These are phyloP conservation scores for Hoplias malabaricus DNA, from an alignment of 2,113 vertebrate genomes.

Conservation along the genomic window DNA sequence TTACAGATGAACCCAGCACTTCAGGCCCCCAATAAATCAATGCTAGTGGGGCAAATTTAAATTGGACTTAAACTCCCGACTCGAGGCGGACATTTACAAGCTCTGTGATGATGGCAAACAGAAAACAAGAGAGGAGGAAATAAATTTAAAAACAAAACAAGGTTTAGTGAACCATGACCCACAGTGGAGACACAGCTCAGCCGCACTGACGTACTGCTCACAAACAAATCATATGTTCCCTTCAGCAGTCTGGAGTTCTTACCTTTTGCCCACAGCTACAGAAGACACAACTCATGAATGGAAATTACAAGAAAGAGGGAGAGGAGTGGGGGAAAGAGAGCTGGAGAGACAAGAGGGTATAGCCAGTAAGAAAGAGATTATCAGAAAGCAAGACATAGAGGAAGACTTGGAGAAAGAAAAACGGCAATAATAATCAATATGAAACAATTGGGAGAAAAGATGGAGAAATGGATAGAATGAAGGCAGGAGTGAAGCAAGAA, in stretches of 20 bases:
- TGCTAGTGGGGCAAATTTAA: not conserved
- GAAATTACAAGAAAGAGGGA: not conserved
- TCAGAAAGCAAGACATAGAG: no score
- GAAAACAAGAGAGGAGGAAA: not conserved
- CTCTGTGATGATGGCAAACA: not conserved
- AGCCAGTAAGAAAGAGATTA: not conserved
- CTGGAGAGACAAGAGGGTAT: not conserved
- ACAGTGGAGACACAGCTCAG: not conserved
- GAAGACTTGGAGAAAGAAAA: no score
- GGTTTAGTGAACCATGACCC: constrained; percentile 1
- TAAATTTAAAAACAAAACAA: no score
- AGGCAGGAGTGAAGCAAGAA: not conserved
- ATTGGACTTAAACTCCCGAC: not conserved
- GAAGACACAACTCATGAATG: not conserved
- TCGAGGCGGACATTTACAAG: not conserved
- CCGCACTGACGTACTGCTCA: not conserved
- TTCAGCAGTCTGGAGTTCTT: not conserved
- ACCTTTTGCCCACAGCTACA: not conserved
- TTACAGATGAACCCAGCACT: not conserved
- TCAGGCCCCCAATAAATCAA: not conserved
- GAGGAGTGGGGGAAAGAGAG: not conserved
- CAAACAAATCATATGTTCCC: not conserved
- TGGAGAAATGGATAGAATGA: no score
- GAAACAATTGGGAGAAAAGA: not conserved
- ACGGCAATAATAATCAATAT: not conserved